phyloP scores from a whole-genome alignment of 2,888 invertebrate species.

The Fragum fragum region DNA sequence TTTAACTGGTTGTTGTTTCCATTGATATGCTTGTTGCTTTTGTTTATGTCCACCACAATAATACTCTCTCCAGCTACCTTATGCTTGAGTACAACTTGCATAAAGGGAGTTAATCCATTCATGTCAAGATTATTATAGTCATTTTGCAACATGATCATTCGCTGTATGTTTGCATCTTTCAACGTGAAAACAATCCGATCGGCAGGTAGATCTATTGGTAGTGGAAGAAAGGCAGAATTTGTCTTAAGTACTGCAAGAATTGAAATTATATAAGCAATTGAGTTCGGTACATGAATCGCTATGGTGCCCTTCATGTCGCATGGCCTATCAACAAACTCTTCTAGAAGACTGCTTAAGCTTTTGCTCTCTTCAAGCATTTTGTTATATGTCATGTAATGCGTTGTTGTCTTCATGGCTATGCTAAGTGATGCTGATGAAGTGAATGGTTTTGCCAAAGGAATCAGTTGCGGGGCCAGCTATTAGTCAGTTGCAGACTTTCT shows the following conservation, averaged over 20 bases:
- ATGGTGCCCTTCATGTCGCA: conserved; percentile 50
- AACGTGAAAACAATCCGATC: conserved; percentile 75
- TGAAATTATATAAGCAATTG: conserved; percentile 80
- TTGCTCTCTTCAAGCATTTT: conserved; percentile 52
- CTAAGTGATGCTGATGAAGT: conserved; percentile 58
- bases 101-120: conserved; percentile 43
- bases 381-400: conserved; percentile 56
- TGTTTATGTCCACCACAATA: conserved; percentile 56
- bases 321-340: conserved; percentile 1
- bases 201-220: conserved; percentile 75
- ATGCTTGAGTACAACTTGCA: conserved; percentile 42
- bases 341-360: conserved; percentile 41
- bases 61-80: conserved; percentile 41
- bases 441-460: too few species aligned
- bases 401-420: conserved; percentile 67
- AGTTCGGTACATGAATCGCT: conserved; percentile 73
- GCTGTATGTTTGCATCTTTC: conserved; percentile 68
- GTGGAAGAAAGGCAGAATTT: conserved; percentile 75
- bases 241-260: conserved; percentile 85
- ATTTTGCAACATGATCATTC: conserved; percentile 61
- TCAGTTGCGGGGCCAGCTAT: too few species aligned
- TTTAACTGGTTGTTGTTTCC: not conserved
- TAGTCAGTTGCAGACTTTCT: too few species aligned
- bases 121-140: conserved; percentile 38
- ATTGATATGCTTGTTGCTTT: not conserved